A percentile compares a stretch with the other conserved stretches of the same genome.
Evolutionary conservation across 1,140 invertebrate genomes (phyloP).

Genomic region (Theocolax elegans): DNA sequence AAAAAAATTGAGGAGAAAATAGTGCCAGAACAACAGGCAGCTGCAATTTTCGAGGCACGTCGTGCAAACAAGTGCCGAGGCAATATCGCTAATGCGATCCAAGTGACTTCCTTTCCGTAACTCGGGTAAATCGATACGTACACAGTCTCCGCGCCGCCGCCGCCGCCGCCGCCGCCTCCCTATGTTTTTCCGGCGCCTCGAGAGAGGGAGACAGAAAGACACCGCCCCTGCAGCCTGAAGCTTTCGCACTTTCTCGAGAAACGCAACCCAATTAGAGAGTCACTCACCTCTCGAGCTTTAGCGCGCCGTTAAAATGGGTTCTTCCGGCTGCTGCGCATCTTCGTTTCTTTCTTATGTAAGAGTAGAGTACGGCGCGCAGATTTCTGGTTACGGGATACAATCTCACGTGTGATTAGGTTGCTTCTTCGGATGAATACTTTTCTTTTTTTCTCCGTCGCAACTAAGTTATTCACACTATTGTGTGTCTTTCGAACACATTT

Average conservation of each 20-base stretch:
- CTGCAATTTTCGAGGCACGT: not conserved
- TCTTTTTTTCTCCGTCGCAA: no score
- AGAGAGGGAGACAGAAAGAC: no score
- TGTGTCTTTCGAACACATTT: no score
- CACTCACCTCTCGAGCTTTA: slow-evolving; percentile 41
- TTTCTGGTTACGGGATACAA: no score
- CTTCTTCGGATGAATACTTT: no score
- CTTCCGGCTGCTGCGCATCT: not conserved
- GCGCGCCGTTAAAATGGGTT: not conserved
- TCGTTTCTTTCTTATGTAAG: not conserved
- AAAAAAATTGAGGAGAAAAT: no score
- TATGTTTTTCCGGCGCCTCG: no score
- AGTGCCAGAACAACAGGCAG: not conserved
- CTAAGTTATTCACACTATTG: no score
- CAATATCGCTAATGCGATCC: slow-evolving; percentile 28
- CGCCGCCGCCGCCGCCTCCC: not conserved
- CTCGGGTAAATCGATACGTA: slow-evolving; percentile 19
- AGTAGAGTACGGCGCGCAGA: not conserved
- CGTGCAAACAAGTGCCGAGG: not conserved
- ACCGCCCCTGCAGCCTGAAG: no score
- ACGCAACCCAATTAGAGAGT: slow-evolving; percentile 52
- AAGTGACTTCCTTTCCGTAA: slow-evolving; percentile 1
- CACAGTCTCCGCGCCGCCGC: not conserved
- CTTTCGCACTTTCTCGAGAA: slow-evolving; percentile 43
- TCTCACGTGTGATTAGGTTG: no score